Evolutionary conservation across 1,140 invertebrate species (phyloP), one percentile per base, ranked within the genome.

Genomic region (Druon quercuslanigerum): DNA sequence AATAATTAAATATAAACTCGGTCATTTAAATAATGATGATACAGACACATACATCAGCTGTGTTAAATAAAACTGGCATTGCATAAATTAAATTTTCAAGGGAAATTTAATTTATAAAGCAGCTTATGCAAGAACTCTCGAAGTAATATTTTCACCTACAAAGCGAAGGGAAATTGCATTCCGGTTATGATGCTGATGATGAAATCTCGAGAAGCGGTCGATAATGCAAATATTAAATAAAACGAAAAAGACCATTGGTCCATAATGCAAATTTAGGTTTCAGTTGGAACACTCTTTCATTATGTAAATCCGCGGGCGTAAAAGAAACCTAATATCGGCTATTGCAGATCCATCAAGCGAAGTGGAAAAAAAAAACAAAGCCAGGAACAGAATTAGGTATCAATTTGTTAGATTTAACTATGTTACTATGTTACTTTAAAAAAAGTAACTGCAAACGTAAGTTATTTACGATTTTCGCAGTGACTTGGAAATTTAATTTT

Each of bases 111-210:
- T 66, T 66, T 66, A 66, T 40, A 66, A 66, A 7, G 14, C 25
- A 66, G 60, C 60, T 66, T 66, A 66, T 66, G 60, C 60, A 40
- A 66, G 60, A 66, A 66, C 33, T 66, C 60, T 66, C 60, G 14
- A 66, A 66, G 25, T 33, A 16, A 66, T 66, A 66, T 66, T 40
- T 66, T 66, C 60, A 17, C n/a, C 52, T 17, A 54, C 52, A 66
- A 11, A 66, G 60, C 60, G 11, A 16, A 66, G 33, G 60, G 40
- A 66, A 66, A 66, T 66, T 66, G 40, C 60, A 66, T 66, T 66
- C 60, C 14, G 13, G 60, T 33, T 66, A 66, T 40, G 40, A 66
- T 40, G 60, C 60, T 66, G 46, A 66, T 66, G 60, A 66, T 66
- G 20, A 66, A 66, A 66, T 46, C 13, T 16, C 13, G 40, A 66